phyloP scores from a whole-genome alignment of 2,797 vertebrate genomes.

The Chaetophractus vellerosus region DNA sequence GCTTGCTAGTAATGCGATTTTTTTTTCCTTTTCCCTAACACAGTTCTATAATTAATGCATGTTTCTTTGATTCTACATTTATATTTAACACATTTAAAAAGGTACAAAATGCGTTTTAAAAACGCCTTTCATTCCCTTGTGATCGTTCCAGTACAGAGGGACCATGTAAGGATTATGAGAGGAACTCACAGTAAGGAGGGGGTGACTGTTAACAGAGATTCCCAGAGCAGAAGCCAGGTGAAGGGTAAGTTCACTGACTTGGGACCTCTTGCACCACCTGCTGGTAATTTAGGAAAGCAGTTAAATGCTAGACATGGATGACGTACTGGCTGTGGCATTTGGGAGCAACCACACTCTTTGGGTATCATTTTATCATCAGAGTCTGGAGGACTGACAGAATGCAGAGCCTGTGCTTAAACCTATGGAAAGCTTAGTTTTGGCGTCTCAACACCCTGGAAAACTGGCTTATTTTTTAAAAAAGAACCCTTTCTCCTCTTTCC shows the following conservation, averaged over 20 bases:
- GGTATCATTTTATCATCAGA: slow-evolving; percentile 70
- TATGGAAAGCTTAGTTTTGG: slow-evolving; percentile 74
- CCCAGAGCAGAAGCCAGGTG: slow-evolving; percentile 75
- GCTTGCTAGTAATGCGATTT: slow-evolving; percentile 70
- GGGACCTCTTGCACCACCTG: slow-evolving; percentile 77
- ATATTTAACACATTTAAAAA: slow-evolving; percentile 87
- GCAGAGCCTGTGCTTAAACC: slow-evolving; percentile 71
- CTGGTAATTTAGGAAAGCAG: slow-evolving; percentile 79
- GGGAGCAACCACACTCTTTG: slow-evolving; percentile 63
- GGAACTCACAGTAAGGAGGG: slow-evolving; percentile 83
- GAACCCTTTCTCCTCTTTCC: slow-evolving; percentile 49
- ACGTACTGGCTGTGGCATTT: slow-evolving; percentile 63
- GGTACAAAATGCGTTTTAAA: slow-evolving; percentile 87
- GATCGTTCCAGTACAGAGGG: slow-evolving; percentile 81
- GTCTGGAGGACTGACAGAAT: slow-evolving; percentile 64
- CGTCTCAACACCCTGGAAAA: slow-evolving; percentile 64
- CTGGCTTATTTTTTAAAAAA: slow-evolving; percentile 69
- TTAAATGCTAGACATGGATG: slow-evolving; percentile 67
- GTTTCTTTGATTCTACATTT: slow-evolving; percentile 88
- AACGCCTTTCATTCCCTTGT: slow-evolving; percentile 83
- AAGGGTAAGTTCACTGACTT: slow-evolving; percentile 69
- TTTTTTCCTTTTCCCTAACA: slow-evolving; percentile 65
- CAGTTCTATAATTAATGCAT: slow-evolving; percentile 85
- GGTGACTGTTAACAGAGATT: slow-evolving; percentile 65
- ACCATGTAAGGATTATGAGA: slow-evolving; percentile 85